Conservation (phyloP, 2,113 vertebrate species). For the Lamprologus ornatipinnis region DNA sequence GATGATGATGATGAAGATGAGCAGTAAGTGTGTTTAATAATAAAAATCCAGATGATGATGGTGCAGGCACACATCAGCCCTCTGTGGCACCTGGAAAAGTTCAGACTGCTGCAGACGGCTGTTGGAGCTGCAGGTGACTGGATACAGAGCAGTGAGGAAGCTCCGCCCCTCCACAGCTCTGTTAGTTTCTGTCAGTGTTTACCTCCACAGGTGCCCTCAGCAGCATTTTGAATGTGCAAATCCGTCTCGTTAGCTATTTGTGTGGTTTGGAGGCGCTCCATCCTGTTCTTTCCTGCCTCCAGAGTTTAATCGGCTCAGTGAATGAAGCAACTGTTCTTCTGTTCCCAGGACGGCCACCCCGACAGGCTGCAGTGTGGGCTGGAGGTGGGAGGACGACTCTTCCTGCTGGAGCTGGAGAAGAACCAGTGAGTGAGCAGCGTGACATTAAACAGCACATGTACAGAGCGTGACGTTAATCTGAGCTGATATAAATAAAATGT, state of each 20-base stretch:
- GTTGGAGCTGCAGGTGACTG: neutral
- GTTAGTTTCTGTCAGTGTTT: neutral
- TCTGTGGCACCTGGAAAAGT: neutral
- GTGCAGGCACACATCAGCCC: accelerated
- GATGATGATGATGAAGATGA: neutral
- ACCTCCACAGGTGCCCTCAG: neutral
- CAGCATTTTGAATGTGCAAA: too few relatives aligned
- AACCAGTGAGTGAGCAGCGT: constrained; percentile 74
- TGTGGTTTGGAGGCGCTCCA: neutral
- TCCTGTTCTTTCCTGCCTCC: neutral
- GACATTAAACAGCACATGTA: neutral
- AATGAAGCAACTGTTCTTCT: neutral
- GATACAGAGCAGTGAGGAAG: neutral
- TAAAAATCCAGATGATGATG: neutral
- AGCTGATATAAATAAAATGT: neutral
- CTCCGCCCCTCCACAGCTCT: neutral
- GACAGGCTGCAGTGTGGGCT: constrained; percentile 66
- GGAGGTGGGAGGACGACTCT: constrained; percentile 66
- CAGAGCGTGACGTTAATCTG: neutral
- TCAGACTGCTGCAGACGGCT: neutral
- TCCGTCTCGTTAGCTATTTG: neutral
- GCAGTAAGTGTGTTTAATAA: neutral
- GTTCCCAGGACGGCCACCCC: constrained; percentile 64
- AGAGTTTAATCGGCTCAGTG: neutral
- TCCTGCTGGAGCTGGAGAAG: constrained; percentile 80